Conservation (phyloP, 1,140 invertebrate species). For the Drosophila sechellia region DNA sequence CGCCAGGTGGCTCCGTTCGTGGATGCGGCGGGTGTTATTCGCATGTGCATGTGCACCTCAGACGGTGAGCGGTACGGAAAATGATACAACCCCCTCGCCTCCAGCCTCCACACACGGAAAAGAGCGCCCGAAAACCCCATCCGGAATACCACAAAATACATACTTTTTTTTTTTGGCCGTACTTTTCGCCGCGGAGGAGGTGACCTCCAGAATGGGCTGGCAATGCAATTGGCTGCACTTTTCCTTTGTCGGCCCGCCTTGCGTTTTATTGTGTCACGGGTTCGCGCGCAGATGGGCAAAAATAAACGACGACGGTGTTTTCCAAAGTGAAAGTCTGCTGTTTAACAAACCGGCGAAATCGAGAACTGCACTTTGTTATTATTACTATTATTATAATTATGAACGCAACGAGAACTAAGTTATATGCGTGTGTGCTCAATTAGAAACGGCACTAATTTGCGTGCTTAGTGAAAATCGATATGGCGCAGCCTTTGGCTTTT, state of each 20-base stretch:
- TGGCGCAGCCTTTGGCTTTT: conserved; percentile 37
- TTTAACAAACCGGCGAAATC: conserved; percentile 5
- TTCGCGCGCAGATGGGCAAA: conserved; percentile 52
- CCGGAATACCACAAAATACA: conserved; percentile 25
- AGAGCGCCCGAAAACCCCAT: neutral
- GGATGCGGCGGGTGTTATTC: conserved; percentile 63
- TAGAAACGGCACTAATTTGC: conserved; percentile 54
- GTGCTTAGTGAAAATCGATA: conserved; percentile 75
- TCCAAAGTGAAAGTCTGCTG: conserved; percentile 45
- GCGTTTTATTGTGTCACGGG: conserved; percentile 78
- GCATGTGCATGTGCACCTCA: conserved; percentile 42
- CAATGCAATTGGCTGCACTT: conserved; percentile 62
- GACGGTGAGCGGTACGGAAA: conserved; percentile 35
- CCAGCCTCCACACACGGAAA: too few relatives aligned
- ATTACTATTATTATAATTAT: neutral
- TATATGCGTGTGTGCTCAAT: conserved; percentile 34
- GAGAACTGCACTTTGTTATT: neutral
- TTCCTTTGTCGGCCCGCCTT: conserved; percentile 63
- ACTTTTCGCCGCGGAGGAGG: conserved; percentile 20
- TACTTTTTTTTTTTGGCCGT: conserved; percentile 14
- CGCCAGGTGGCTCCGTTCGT: conserved; percentile 71
- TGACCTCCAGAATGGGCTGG: conserved; percentile 45
- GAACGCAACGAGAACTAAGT: neutral
- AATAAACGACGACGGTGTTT: conserved; percentile 25
- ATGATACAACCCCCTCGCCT: neutral